Conservation (phyloP, 2,113 vertebrate species). For the Calonectris borealis region DNA sequence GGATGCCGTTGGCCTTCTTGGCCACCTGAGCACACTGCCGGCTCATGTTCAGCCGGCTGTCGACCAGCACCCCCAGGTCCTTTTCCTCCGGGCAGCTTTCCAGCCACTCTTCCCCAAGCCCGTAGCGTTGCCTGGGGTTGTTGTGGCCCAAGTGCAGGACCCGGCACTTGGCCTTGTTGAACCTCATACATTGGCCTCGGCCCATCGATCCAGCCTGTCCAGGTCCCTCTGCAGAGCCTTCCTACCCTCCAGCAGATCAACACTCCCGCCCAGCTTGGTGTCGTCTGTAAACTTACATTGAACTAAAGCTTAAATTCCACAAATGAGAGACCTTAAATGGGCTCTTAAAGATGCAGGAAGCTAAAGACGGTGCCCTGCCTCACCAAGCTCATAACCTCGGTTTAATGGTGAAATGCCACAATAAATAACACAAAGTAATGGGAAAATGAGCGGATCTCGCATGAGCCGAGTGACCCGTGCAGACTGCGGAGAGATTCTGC, state of each 20-base stretch:
- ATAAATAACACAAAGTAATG: fast-evolving
- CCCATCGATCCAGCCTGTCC: neutral
- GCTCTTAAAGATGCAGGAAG: neutral
- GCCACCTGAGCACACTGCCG: too few relatives aligned
- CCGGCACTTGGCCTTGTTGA: neutral
- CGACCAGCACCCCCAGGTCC: too few relatives aligned
- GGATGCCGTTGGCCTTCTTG: too few relatives aligned
- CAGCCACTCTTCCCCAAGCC: too few relatives aligned
- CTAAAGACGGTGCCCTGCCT: neutral
- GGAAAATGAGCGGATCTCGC: fast-evolving
- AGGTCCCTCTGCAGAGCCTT: too few relatives aligned
- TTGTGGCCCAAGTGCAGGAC: too few relatives aligned
- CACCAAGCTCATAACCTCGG: neutral
- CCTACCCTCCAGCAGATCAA: too few relatives aligned
- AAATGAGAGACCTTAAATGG: neutral
- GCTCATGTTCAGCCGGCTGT: too few relatives aligned
- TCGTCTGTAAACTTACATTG: fast-evolving
- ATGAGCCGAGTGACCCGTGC: fast-evolving
- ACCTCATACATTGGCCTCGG: fast-evolving
- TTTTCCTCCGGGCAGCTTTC: too few relatives aligned
- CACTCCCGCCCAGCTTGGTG: fast-evolving
- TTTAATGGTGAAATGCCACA: neutral
- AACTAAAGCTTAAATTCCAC: neutral
- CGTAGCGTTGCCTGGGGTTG: too few relatives aligned
- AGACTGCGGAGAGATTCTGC: neutral